Percentiles rank a stretch among this genome's conserved stretches.
These are phyloP conservation scores for Cladorhizidae sp. DNA, from an alignment of 37 sponge, comb jelly and placozoan genomes.

Conservation along the genomic window DNA sequence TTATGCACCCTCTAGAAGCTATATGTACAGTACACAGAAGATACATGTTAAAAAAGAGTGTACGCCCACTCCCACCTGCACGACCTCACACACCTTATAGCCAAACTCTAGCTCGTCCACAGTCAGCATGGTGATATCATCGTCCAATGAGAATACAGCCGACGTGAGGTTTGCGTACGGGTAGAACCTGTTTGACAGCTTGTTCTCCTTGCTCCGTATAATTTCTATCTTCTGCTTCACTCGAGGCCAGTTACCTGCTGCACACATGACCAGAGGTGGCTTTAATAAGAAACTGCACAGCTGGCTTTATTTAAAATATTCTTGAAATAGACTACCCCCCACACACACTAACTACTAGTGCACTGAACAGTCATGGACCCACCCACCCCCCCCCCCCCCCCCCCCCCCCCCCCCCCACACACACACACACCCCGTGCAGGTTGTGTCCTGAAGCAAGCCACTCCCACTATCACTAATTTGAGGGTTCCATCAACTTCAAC, in stretches of 20 bases:
- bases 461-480: no score
- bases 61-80: no score
- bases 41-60: no score
- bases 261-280: background rate
- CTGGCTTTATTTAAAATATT: background rate
- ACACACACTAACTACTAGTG: background rate
- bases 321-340: background rate
- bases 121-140: conserved; percentile 82
- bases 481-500: no score
- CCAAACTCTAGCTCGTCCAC: conserved; percentile 87
- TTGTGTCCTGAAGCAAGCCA: no score
- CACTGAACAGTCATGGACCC: no score
- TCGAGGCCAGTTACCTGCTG: conserved; percentile 53
- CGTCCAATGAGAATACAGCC: conserved; percentile 65
- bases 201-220: conserved; percentile 53
- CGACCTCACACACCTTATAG: no score
- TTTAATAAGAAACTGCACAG: background rate
- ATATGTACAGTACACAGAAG: no score
- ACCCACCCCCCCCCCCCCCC: no score
- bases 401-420: no score
- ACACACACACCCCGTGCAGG: no score
- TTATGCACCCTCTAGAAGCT: no score
- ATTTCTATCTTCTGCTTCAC: conserved; percentile 55
- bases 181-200: conserved; percentile 74
- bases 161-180: conserved; percentile 73